Evolutionary conservation across 2,888 invertebrate genomes (phyloP), one percentile per base, ranked within the genome.

Genomic region (Chloromyia formosa): DNA sequence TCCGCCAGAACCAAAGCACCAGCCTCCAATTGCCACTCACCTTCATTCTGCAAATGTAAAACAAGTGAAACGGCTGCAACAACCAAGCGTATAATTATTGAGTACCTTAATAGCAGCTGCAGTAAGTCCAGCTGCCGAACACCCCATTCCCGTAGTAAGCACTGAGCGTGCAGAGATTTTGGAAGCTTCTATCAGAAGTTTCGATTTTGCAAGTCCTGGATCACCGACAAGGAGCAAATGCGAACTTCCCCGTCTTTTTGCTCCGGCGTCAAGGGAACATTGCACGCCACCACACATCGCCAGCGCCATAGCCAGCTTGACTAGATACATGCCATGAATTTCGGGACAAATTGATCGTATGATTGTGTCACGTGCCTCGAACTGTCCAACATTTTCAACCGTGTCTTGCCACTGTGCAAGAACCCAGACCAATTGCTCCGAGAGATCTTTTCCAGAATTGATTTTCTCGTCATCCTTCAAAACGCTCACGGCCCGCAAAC

Each of bases 11-110:
- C 95, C 40, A 96, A 83, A 0, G 96, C 96, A 0, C 96, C 96
- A 1, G 94, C 96, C 86, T 96, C 96, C 76, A 96, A 83, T 80
- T 94, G 93, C 96, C 96, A 96, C 83, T 93, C 93, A 1, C 95
- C 95, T 78, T 92, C 90, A 86, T 95, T 95, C 94, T 94, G 40
- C 12, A 49, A 49, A 49, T 35, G 27, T 35, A 35, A 2, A 35
- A 4, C 7, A 35, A 35, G 7, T 35, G 27, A 35, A 35, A 35
- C 7, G 27, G 27, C 27, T 7, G 27, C 27, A 35, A n/a, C n/a
- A n/a, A 7, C 7, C 7, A 35, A 35, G 7, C 27, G n/a, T n/a
- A n/a, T n/a, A 35, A 35, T 35, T 35, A 2, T 2, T 45, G 60
- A 23, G 82, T 84, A 94, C 95, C 88, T 92, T 92, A 14, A 94